phyloP scores from a whole-genome alignment of 1,140 invertebrate species.

The Drosophila lacertosa region DNA sequence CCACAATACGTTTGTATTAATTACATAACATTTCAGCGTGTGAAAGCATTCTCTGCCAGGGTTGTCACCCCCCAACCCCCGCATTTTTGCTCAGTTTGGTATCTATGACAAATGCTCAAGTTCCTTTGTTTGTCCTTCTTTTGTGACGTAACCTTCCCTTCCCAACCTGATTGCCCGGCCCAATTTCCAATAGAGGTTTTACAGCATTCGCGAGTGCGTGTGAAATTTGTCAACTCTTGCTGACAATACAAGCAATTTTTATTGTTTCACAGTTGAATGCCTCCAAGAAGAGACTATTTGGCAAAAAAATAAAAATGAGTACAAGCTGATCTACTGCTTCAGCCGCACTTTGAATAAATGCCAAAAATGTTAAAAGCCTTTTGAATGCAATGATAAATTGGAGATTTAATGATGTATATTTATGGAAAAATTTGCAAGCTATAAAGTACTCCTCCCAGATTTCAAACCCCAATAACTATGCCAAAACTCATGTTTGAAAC shows the following conservation, averaged over 20 bases:
- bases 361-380: neutral
- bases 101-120: constrained; percentile 62
- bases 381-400: neutral
- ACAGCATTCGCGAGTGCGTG: constrained; percentile 55
- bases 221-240: constrained; percentile 58
- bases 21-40: constrained; percentile 48
- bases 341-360: constrained; percentile 8
- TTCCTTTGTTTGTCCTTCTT: constrained; percentile 45
- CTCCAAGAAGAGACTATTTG: constrained; percentile 29
- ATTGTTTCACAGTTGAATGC: constrained; percentile 57
- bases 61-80: constrained; percentile 43
- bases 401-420: neutral
- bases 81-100: constrained; percentile 7
- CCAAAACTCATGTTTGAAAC: no score
- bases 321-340: constrained; percentile 27
- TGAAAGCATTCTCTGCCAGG: constrained; percentile 35
- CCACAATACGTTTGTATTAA: constrained; percentile 37
- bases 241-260: constrained; percentile 50
- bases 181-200: constrained; percentile 46
- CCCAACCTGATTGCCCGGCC: constrained; percentile 33
- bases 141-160: constrained; percentile 26
- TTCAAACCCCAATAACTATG: no score
- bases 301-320: constrained; percentile 39
- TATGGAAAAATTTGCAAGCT: no score
- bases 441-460: no score